Conservation (phyloP, 64 coral and sea anemone species). For the Montipora foliosa region DNA sequence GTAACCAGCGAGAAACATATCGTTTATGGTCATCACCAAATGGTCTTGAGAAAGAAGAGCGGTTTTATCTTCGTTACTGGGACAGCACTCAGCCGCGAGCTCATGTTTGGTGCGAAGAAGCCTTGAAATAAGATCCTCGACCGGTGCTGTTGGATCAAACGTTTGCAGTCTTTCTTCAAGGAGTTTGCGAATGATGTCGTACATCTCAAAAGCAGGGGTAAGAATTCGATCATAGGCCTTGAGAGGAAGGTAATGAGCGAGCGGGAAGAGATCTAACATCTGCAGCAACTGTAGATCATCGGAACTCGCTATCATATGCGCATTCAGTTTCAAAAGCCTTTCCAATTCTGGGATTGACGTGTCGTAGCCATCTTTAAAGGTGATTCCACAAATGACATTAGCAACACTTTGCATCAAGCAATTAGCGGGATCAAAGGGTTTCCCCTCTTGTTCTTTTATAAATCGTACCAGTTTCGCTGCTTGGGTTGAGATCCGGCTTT, state of each 20-base stretch:
- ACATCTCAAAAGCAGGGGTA: background rate
- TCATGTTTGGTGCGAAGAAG: background rate
- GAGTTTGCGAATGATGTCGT: background rate
- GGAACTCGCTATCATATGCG: background rate
- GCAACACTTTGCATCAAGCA: constrained; percentile 44
- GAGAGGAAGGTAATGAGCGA: constrained; percentile 60
- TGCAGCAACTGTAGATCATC: background rate
- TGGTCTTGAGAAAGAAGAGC: constrained; percentile 46
- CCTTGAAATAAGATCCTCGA: background rate
- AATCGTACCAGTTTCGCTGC: background rate
- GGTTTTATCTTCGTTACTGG: background rate
- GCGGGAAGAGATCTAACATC: constrained; percentile 56
- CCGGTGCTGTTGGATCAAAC: background rate
- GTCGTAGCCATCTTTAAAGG: constrained; percentile 55
- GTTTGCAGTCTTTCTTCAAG: background rate
- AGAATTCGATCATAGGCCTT: background rate
- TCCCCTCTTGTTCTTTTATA: constrained; percentile 41
- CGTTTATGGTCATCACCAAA: constrained; percentile 19
- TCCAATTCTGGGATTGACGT: constrained; percentile 29
- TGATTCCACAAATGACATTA: constrained; percentile 63
- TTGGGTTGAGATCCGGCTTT: constrained; percentile 24
- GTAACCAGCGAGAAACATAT: constrained; percentile 71
- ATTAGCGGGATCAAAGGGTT: constrained; percentile 43
- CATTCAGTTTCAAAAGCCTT: background rate
- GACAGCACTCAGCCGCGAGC: background rate